These are phyloP conservation scores for Gambelia wislizenii DNA, from an alignment of 2,797 vertebrate genomes.

Conservation along the genomic window DNA sequence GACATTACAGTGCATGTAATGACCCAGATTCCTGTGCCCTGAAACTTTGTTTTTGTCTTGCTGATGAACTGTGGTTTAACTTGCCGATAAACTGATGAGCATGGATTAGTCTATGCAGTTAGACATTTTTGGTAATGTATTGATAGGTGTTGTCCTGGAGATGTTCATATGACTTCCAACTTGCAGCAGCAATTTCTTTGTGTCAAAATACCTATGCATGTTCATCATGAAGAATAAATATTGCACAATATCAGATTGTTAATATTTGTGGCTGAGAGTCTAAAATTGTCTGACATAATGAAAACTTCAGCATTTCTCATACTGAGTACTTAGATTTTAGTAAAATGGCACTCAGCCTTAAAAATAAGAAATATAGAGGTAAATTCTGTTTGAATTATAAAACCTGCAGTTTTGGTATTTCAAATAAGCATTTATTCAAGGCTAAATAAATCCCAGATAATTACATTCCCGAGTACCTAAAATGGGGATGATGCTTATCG, in stretches of 20 bases:
- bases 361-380: slow-evolving; percentile 62
- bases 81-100: neutral
- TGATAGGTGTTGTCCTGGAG: neutral
- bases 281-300: slow-evolving; percentile 23
- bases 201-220: neutral
- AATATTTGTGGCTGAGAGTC: neutral
- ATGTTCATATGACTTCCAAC: neutral
- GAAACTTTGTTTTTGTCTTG: neutral
- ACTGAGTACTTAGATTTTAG: slow-evolving; percentile 39
- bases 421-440: slow-evolving; percentile 55
- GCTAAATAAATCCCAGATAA: slow-evolving; percentile 5
- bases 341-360: slow-evolving; percentile 51
- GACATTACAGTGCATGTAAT: neutral
- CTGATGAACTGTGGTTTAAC: neutral
- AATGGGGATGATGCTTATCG: neutral
- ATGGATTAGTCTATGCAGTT: neutral
- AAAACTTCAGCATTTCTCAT: slow-evolving; percentile 12
- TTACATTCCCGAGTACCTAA: neutral
- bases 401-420: slow-evolving; percentile 55
- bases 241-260: neutral
- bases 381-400: slow-evolving; percentile 39
- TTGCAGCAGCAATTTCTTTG: neutral
- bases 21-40: neutral
- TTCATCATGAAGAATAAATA: neutral
- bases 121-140: neutral